Evolutionary conservation across 2,888 invertebrate genomes (phyloP), one percentile per base, ranked within the genome.

Genomic region (Xanthia togata): DNA sequence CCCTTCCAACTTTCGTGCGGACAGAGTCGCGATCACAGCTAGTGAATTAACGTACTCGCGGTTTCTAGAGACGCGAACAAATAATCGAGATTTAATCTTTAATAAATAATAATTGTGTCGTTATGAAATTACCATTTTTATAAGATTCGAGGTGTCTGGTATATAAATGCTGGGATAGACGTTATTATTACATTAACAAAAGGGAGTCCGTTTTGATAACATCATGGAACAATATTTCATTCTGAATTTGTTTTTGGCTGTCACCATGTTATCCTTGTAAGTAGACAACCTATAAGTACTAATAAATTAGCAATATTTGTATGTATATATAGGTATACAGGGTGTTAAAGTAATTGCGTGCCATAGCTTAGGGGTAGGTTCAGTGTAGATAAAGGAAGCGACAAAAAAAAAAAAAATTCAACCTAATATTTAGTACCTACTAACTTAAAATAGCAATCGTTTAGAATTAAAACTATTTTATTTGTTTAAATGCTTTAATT

Each of bases 61-160:
- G 6, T 55, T 63, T 31, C 17, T 1, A 0, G 23, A 57, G 23
- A 23, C 4, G 44, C 68, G 26, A 35, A 31, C 17, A 50, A 41
- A 38, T 73, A 60, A 70, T 59, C 35, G 0, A 17, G 31, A 47
- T 50, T 69, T 57, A 75, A 63, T 64, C 26, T 64, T 47, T 65
- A 59, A 76, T 73, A 73, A 73, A 76, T 76, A 62, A 53, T 26
- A 26, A 64, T 64, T 64, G n/a, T 9, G 41, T 41, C 64, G 35
- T 60, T 60, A 35, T 9, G 60, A 35, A 60, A 60, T 60, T 60
- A 60, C 60, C 60, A 60, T 60, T 63, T 63, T 41, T 41, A 64
- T 64, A 64, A 41, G 55, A 55, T 31, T 23, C 31, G 17, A 17
- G 35, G 55, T 31, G 26, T 26, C 9, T 70, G n/a, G n/a, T 70